These are phyloP conservation scores for Cynopterus sphinx DNA, from an alignment of 2,797 vertebrate genomes.

Conservation along the genomic window DNA sequence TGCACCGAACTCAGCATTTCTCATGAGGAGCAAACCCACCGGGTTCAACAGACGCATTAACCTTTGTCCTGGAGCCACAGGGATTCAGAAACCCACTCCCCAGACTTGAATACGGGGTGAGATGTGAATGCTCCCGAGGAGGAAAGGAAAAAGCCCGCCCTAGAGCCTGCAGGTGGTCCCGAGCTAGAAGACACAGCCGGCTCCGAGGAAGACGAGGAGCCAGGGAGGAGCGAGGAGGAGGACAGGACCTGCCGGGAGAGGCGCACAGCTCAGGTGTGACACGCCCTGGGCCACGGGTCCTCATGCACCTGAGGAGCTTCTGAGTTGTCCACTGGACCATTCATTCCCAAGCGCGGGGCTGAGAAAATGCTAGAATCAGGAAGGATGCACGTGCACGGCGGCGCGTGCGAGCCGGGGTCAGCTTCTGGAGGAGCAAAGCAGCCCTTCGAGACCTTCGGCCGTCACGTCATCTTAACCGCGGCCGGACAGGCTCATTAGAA, in stretches of 20 bases:
- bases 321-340: not conserved
- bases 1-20: not conserved
- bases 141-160: not conserved
- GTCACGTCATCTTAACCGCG: not conserved
- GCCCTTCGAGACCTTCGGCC: not conserved
- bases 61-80: conserved; percentile 3
- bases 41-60: conserved; percentile 28
- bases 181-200: not conserved
- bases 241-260: not conserved
- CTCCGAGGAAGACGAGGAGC: not conserved
- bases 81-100: conserved; percentile 38
- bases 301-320: not conserved
- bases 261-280: not conserved
- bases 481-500: conserved; percentile 5
- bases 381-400: accelerated
- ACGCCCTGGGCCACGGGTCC: not conserved
- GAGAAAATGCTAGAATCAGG: not conserved
- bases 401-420: not conserved
- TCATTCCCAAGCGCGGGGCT: not conserved
- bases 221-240: not conserved
- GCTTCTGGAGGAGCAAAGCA: not conserved
- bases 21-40: not conserved
- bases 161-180: not conserved
- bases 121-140: not conserved
- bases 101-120: not conserved